phyloP scores from a whole-genome alignment of 2,888 invertebrate genomes.

The Caenorhabditis sp. region DNA sequence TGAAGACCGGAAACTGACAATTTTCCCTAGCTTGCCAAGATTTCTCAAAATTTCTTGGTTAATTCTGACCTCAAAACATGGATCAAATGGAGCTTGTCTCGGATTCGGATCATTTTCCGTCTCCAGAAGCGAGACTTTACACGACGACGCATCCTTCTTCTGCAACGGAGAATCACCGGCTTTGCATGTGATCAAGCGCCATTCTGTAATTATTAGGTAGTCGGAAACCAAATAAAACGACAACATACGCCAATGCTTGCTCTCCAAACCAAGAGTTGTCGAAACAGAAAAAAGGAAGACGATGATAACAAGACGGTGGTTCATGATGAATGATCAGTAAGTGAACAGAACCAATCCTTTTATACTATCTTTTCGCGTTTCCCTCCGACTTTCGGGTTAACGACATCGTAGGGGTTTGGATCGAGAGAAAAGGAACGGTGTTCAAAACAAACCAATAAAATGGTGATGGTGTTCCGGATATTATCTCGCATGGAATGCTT shows the following conservation, averaged over 20 bases:
- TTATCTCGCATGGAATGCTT: background rate
- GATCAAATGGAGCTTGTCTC: conserved; percentile 70
- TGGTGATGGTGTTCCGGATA: conserved; percentile 30
- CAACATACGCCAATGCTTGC: conserved; percentile 78
- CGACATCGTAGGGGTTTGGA: conserved; percentile 13
- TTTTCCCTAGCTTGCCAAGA: too few relatives aligned
- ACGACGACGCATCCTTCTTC: conserved; percentile 74
- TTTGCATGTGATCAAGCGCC: conserved; percentile 76
- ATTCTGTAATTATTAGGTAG: conserved; percentile 75
- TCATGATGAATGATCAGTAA: conserved; percentile 27
- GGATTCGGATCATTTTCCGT: conserved; percentile 75
- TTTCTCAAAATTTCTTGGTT: too few relatives aligned
- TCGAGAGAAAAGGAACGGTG: conserved; percentile 14
- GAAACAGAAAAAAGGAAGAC: background rate
- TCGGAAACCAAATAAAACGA: conserved; percentile 3
- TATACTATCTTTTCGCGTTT: conserved; percentile 36
- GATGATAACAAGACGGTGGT: conserved; percentile 5
- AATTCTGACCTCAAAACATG: conserved; percentile 77
- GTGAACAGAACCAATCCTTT: conserved; percentile 1
- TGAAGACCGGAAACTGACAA: too few relatives aligned
- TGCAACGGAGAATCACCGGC: conserved; percentile 44
- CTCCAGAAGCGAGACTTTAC: conserved; percentile 76
- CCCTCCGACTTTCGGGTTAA: conserved; percentile 47
- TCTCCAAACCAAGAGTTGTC: conserved; percentile 35
- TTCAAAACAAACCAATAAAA: conserved; percentile 51